A percentile compares a stretch with the other conserved stretches of the same genome.
These are phyloP conservation scores for Phoronis australis DNA, from an alignment of 2,888 invertebrate genomes.

Conservation along the genomic window DNA sequence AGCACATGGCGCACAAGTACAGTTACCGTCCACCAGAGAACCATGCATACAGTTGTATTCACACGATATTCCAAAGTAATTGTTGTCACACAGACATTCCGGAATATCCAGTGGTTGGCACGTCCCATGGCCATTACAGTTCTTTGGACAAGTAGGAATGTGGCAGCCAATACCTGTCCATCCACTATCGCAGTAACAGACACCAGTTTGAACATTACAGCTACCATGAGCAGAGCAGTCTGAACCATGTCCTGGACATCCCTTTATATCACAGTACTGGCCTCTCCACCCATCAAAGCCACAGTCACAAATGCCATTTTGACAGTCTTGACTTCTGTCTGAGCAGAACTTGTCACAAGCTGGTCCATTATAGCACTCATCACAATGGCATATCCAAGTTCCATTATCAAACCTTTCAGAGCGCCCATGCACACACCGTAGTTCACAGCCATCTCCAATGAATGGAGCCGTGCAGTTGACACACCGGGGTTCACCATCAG, in stretches of 20 bases:
- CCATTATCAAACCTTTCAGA: slow-evolving; percentile 10
- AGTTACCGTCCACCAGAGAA: slow-evolving; percentile 4
- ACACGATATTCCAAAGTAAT: slow-evolving; percentile 15
- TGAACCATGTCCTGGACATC: slow-evolving; percentile 6
- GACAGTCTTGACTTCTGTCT: background rate
- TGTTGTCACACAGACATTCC: slow-evolving; percentile 8
- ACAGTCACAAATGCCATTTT: slow-evolving; percentile 13
- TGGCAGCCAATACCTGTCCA: slow-evolving; percentile 7
- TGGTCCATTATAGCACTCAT: slow-evolving; percentile 27
- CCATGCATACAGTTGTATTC: slow-evolving; percentile 17
- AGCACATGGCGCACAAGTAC: slow-evolving; percentile 17
- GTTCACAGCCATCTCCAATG: slow-evolving; percentile 31
- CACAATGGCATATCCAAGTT: slow-evolving; percentile 25
- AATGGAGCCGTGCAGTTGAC: slow-evolving; percentile 23
- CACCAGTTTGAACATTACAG: slow-evolving; percentile 1
- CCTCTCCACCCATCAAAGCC: slow-evolving; percentile 12
- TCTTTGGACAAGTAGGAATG: background rate
- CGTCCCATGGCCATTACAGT: slow-evolving; percentile 3
- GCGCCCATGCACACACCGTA: slow-evolving; percentile 20
- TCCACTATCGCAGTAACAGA: slow-evolving; percentile 7
- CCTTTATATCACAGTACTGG: slow-evolving; percentile 4
- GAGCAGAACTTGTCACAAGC: slow-evolving; percentile 20
- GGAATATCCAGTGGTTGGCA: slow-evolving; percentile 4
- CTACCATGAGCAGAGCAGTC: slow-evolving; percentile 9
- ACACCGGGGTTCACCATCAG: slow-evolving; percentile 25